phyloP scores from a whole-genome alignment of 2,888 invertebrate genomes.

The Lydus trimaculatus region DNA sequence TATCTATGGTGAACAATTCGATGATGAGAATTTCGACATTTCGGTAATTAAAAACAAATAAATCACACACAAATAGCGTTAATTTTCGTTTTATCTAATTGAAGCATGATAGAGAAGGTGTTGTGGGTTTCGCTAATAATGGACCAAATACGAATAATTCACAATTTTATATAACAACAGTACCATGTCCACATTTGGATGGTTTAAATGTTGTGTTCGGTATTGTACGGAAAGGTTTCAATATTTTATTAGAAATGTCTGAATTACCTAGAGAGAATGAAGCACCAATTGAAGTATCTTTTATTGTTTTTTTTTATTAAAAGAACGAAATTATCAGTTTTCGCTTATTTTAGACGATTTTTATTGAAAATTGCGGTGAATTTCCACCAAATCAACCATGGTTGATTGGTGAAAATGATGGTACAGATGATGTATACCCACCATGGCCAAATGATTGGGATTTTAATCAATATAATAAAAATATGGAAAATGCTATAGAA shows the following conservation, averaged over 20 bases:
- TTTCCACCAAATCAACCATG: constrained; percentile 66
- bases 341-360: constrained; percentile 64
- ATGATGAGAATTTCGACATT: constrained; percentile 86
- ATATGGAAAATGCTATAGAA: constrained; percentile 63
- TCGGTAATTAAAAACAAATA: constrained; percentile 58
- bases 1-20: constrained; percentile 85
- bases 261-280: constrained; percentile 67
- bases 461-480: constrained; percentile 26
- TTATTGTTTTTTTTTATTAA: background rate
- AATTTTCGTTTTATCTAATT: constrained; percentile 32
- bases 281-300: constrained; percentile 68
- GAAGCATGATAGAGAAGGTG: constrained; percentile 69
- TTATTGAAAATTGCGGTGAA: constrained; percentile 80
- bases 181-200: constrained; percentile 78
- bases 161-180: constrained; percentile 91
- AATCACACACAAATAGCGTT: constrained; percentile 8
- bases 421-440: constrained; percentile 74
- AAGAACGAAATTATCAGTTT: background rate
- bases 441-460: constrained; percentile 81
- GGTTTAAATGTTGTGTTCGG: constrained; percentile 85
- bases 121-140: constrained; percentile 82
- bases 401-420: constrained; percentile 74
- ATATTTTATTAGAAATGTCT: constrained; percentile 76
- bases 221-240: constrained; percentile 77
- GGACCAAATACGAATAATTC: constrained; percentile 90